Base-by-base conservation (phyloP, 2,888 invertebrate species). In the Eucriotettix oculatus region DNA sequence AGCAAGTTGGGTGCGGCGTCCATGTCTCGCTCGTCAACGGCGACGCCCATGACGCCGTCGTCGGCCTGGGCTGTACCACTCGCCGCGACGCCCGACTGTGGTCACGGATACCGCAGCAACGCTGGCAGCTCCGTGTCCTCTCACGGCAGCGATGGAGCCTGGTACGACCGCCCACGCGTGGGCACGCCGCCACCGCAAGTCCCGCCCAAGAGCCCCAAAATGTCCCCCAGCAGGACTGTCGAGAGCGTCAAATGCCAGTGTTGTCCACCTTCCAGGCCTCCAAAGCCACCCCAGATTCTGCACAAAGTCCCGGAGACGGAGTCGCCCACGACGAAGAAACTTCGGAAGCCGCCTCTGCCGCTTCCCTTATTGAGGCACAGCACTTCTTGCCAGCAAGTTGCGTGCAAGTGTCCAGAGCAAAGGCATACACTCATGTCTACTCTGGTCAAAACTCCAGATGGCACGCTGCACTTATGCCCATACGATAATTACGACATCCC, bases 401-500 rank as follows among this genome's bases (percentile, higher is more conserved):
- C 48, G 14, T 48, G 48, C 48, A 48, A n/a, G 14, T 48, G 48
- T n/a, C 14, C n/a, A 12, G 12, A n/a, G 14, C 12, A 12, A 5
- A 48, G 48, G 48, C 29, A 29, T 5, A 29, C 29, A 29, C 29
- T 29, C 29, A 29, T 29, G 29, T 29, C 29, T 2, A 29, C 29
- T 29, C 29, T 29, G 40, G 58, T 48, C 16, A 29, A 58, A 16
- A 42, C 44, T 12, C 56, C 63, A 58, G 62, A 59, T 57, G 58
- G 61, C 56, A 76, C 76, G 64, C 68, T 74, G 16, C 76, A 75
- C 72, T 74, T 79, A 52, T 82, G 82, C 42, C 82, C 84, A 5
- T 87, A 86, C 68, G 86, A 87, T 72, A 89, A 90, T 71, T 90
- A 90, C 70, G 88, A 89, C 69, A 76, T 89, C 63, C 89, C 89